Percentiles rank a stretch among this genome's conserved stretches.
Conservation (phyloP, 1,140 invertebrate genomes). For the Colletes gigas region DNA sequence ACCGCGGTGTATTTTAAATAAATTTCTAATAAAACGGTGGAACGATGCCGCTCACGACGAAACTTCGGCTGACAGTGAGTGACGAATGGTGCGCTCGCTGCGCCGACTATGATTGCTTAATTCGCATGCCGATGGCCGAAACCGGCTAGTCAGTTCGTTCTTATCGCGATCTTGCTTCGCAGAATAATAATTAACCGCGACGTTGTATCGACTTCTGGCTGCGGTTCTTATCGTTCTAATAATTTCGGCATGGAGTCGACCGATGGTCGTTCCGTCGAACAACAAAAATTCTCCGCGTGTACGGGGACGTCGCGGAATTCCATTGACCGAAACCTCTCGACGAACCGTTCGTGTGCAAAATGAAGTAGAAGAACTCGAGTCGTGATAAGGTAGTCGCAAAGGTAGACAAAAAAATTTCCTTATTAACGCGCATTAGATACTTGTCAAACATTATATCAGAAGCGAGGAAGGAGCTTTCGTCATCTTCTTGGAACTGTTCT, state of each 20-base stretch:
- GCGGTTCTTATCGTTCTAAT: constrained; percentile 6
- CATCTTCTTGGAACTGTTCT: no score
- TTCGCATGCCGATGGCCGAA: constrained; percentile 74
- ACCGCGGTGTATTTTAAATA: constrained; percentile 11
- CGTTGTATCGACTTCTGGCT: neutral
- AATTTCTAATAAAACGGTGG: constrained; percentile 20
- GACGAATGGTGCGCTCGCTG: constrained; percentile 73
- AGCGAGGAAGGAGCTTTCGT: no score
- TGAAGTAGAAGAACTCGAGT: no score
- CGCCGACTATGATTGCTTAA: constrained; percentile 77
- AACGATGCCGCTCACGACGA: constrained; percentile 72
- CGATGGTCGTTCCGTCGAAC: neutral
- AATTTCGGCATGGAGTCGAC: neutral
- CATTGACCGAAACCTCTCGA: neutral
- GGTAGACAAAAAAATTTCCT: no score
- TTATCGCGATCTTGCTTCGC: constrained; percentile 76
- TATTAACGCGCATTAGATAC: no score
- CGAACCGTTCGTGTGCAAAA: no score
- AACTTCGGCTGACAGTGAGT: constrained; percentile 73
- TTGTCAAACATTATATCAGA: no score
- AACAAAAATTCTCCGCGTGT: neutral
- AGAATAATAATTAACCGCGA: constrained; percentile 73
- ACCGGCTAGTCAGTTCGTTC: constrained; percentile 67
- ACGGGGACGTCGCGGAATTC: no score
- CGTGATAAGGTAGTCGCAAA: no score